Conservation (phyloP, 2,113 vertebrate species). For the Trogon melanurus region DNA sequence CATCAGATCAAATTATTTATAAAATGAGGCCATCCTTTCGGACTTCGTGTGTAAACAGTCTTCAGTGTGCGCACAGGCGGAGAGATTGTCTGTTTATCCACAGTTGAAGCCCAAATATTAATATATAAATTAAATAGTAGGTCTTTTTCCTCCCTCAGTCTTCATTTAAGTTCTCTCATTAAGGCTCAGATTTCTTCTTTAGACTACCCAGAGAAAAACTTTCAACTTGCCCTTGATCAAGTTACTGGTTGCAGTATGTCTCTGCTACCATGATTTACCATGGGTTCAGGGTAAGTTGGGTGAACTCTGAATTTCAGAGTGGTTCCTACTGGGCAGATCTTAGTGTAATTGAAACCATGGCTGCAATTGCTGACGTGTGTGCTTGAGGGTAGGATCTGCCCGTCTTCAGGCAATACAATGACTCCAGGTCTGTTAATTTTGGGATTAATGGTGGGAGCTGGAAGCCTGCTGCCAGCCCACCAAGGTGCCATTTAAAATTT, state of each 20-base stretch:
- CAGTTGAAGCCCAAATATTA: neutral
- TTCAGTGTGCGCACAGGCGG: neutral
- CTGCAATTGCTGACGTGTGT: accelerated
- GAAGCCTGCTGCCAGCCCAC: neutral
- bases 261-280: neutral
- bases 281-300: neutral
- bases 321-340: neutral
- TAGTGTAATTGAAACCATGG: neutral
- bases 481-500: neutral
- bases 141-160: accelerated
- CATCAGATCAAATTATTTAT: slow-evolving; percentile 60
- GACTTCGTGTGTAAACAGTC: slow-evolving; percentile 4
- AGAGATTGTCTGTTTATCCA: slow-evolving; percentile 23
- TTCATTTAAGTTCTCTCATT: neutral
- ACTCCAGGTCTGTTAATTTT: neutral
- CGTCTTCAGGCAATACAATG: neutral
- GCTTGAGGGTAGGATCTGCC: neutral
- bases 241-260: neutral
- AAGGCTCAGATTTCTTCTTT: neutral
- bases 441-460: neutral
- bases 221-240: neutral
- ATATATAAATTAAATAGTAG: neutral
- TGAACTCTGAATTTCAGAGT: neutral
- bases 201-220: neutral
- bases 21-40: slow-evolving; percentile 60